Base-by-base conservation (phyloP, 1,140 invertebrate genomes). In the Drosophila pandora region DNA sequence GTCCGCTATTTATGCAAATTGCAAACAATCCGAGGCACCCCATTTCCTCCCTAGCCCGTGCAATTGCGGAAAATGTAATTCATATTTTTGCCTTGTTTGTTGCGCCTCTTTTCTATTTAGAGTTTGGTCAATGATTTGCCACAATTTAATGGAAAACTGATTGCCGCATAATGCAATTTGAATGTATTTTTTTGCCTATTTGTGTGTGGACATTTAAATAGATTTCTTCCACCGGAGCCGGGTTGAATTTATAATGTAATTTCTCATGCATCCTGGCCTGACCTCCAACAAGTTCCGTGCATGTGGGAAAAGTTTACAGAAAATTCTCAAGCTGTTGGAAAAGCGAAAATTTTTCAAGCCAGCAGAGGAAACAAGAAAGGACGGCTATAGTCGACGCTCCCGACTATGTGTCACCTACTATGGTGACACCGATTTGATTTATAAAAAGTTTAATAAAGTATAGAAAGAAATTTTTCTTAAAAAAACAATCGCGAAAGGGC, bases 191-290 rank as follows among this genome's bases (percentile, higher is more conserved):
- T 47, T 9, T 10, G 41, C 25, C 8, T 30, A 0, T 13, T 10
- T 17, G 10, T 30, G 25, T 37, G 17, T 17, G 41, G 41, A 10
- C 41, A 43, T 21, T 43, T 43, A 43, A 43, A 43, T 21, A 21
- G 41, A 9, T 39, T 54, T 57, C 45, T 72, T 21, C 5, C 41
- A 17, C n/a, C n/a, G 41, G 13, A 17, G 43, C 25, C 25, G 43
- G 43, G 43, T 47, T 22, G 43, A 21, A 85, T 81, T 75, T 85
- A 80, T 80, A 85, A 84, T 77, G 81, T 79, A 84, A 84, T 84
- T 84, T 76, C 60, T 43, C 37, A 32, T 28, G 48, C 45, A 67
- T 30, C 60, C n/a, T 37, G 28, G 28, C 10, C 32, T 7, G 3
- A 0, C 21, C 17, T 21, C 5, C n/a, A 6, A 10, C 7, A 32